Base-by-base conservation (phyloP, 35 echinoderm and acorn worm genomes). In the Apostichopus californicus region DNA sequence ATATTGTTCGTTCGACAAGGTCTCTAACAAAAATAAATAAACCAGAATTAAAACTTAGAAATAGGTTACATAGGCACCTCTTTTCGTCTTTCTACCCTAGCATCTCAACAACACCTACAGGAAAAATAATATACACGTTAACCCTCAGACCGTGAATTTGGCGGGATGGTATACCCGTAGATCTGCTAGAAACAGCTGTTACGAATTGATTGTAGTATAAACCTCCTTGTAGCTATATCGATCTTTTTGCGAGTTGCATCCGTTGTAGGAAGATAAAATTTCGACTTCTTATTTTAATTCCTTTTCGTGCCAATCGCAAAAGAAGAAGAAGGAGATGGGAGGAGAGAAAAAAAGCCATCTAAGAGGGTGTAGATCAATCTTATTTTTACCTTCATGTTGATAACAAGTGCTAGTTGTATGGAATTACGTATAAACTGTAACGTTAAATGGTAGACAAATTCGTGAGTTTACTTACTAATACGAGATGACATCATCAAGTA, bases 111-210 rank as follows among this genome's bases (percentile, higher is more conserved):
- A 14, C 71, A 18, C 12, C 71, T 18, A n/a, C 13, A 75, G 17
- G 17, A 75, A 75, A 75, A 75, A 75, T 75, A 75, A 75, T 75
- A 75, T 75, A 22, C 71, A 22, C 71, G 71, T 75, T 75, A 75
- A n/a, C 71, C 71, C 17, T 75, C 71, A 75, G 71, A 75, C 71
- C 71, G 71, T 75, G 71, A 75, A 75, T 75, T 75, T 75, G 71
- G 71, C 71, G 17, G 71, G 71, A 75, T 18, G 7, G 71, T 75
- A 75, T 75, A 0, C 13, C 17, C 12, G 71, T 75, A 18, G 2
- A 75, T 75, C 71, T 24, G 17, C 6, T n/a, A 22, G 71, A 75
- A 75, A 75, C 71, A 75, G 71, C 71, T 75, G 71, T 18, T 75
- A 46, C n/a, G 15, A 75, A 75, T 75, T 75, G 71, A 75, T 75